Conservation (phyloP, 2,797 vertebrate genomes). For the Poecilia picta region DNA sequence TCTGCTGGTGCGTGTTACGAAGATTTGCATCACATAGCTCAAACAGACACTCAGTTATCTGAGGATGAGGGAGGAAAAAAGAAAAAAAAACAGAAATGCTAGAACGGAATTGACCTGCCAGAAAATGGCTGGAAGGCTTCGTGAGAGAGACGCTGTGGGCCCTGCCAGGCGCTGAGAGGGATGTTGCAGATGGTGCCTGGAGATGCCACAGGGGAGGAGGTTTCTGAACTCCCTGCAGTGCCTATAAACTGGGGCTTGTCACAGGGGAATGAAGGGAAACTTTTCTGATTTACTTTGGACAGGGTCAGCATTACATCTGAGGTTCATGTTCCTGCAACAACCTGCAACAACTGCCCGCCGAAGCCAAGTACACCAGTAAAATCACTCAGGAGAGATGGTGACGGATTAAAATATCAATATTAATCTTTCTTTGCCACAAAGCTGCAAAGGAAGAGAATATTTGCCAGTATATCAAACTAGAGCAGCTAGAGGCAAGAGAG, state of each 20-base stretch:
- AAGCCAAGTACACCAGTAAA: neutral
- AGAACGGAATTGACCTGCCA: constrained; percentile 47
- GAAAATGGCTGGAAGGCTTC: constrained; percentile 48
- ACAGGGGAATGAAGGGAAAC: constrained; percentile 29
- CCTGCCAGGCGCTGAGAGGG: constrained; percentile 49
- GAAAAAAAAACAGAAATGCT: constrained; percentile 13
- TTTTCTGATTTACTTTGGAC: constrained; percentile 45
- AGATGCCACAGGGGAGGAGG: constrained; percentile 46
- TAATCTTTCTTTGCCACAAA: neutral
- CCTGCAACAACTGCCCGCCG: neutral
- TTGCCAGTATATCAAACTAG: constrained; percentile 5
- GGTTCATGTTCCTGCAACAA: constrained; percentile 16
- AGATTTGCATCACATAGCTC: constrained; percentile 35
- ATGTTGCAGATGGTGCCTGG: constrained; percentile 61
- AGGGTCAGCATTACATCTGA: constrained; percentile 21
- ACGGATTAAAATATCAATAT: neutral
- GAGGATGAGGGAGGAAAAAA: constrained; percentile 2
- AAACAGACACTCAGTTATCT: constrained; percentile 42
- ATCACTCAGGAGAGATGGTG: neutral
- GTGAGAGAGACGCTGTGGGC: constrained; percentile 36
- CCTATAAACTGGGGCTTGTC: constrained; percentile 59
- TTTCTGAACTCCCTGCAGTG: constrained; percentile 39
- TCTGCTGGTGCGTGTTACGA: constrained; percentile 19
- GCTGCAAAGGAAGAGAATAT: neutral
- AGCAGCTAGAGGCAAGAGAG: constrained; percentile 15